Percentiles rank a stretch among this genome's conserved stretches.
These are phyloP conservation scores for Agrotis ipsilon DNA, from an alignment of 2,888 invertebrate genomes.

Conservation along the genomic window DNA sequence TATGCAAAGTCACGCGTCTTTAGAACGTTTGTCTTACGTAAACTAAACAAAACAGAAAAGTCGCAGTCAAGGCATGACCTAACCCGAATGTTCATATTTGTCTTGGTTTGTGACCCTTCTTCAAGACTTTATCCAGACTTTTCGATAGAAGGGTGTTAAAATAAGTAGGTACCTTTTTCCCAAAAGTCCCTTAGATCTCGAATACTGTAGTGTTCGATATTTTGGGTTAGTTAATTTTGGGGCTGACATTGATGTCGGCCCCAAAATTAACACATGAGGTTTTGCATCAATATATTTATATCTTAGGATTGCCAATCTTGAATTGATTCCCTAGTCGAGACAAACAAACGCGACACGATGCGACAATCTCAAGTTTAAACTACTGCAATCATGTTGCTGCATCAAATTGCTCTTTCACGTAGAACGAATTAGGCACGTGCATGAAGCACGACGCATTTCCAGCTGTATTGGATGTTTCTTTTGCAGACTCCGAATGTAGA, in stretches of 20 bases:
- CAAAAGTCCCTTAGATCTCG: too few species aligned
- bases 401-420: conserved; percentile 11
- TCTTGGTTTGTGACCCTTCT: not conserved
- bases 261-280: too few species aligned
- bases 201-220: too few species aligned
- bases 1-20: conserved; percentile 13
- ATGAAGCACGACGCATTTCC: conserved; percentile 2
- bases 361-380: not conserved
- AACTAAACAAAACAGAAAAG: not conserved
- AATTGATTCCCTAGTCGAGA: too few species aligned
- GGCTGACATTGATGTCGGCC: too few species aligned
- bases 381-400: conserved; percentile 15
- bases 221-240: too few species aligned
- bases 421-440: conserved; percentile 1
- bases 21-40: not conserved
- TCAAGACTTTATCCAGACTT: not conserved
- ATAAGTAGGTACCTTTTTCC: too few species aligned
- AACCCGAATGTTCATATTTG: not conserved
- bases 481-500: not conserved
- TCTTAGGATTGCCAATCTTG: too few species aligned
- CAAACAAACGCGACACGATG: not conserved
- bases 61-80: conserved; percentile 1
- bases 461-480: conserved; percentile 2
- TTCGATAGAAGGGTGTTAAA: not conserved
- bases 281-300: too few species aligned